Conservation (phyloP, 2,797 vertebrate species). For the Anomalospiza imberbis region DNA sequence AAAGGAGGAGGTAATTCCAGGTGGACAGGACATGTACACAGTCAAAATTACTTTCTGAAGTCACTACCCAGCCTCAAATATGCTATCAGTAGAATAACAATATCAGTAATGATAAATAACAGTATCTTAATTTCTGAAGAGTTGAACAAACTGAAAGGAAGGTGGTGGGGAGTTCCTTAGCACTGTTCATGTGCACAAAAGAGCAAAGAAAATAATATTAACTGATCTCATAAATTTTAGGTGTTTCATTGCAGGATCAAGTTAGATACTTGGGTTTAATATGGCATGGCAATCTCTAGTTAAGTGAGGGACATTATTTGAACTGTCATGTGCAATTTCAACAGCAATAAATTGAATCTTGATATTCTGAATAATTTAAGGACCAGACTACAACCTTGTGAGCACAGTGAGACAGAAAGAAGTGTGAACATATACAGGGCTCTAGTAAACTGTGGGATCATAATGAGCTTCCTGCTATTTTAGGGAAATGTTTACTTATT, state of each 20-base stretch:
- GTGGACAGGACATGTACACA: not conserved
- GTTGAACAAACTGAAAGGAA: not conserved
- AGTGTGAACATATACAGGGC: not conserved
- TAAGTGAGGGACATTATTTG: not conserved
- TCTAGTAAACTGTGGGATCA: not conserved
- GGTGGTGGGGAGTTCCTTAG: not conserved
- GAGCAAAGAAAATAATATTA: not conserved
- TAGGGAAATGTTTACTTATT: not conserved
- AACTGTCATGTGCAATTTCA: not conserved
- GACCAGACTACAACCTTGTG: not conserved
- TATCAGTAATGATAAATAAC: not conserved
- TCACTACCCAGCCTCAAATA: not conserved
- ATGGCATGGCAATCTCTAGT: not conserved
- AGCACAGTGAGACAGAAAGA: not conserved
- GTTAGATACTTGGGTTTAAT: not conserved
- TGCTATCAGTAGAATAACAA: not conserved
- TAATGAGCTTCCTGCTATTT: not conserved
- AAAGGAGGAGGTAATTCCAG: not conserved
- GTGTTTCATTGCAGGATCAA: not conserved
- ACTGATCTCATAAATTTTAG: not conserved
- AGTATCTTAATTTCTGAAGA: not conserved
- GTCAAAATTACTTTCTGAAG: not conserved
- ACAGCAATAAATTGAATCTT: not conserved
- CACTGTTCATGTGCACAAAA: rapidly evolving
- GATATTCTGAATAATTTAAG: not conserved